Evolutionary conservation across 2,113 vertebrate species (phyloP).

Genomic region (Dipodomys merriami): DNA sequence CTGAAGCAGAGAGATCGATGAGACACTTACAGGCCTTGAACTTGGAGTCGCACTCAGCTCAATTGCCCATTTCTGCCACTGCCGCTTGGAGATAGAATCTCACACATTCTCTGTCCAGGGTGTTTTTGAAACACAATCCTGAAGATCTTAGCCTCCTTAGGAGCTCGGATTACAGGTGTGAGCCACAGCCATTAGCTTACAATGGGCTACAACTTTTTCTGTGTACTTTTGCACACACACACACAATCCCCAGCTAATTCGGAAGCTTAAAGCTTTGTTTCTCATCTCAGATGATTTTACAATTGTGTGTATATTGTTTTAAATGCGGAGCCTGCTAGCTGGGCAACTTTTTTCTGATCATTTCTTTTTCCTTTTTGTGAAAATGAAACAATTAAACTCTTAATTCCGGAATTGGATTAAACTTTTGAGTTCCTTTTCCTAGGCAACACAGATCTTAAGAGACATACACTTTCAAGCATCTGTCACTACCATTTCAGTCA

Average conservation of each 20-base stretch:
- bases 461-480: background rate
- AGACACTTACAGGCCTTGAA: no score
- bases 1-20: no score
- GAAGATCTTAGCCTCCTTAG: no score
- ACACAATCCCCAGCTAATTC: background rate
- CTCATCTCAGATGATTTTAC: background rate
- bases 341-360: background rate
- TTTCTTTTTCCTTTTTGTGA: background rate
- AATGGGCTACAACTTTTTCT: background rate
- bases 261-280: background rate
- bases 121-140: no score
- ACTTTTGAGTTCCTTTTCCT: constrained; percentile 4
- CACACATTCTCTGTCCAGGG: no score
- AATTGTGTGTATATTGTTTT: background rate
- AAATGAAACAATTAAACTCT: background rate
- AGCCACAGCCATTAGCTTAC: background rate
- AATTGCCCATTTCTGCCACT: no score
- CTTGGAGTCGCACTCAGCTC: no score
- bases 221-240: background rate
- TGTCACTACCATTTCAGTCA: no score
- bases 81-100: no score
- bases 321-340: constrained; percentile 8
- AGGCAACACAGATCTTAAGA: background rate
- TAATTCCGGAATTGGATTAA: background rate
- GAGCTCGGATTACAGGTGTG: no score